A percentile compares a stretch with the other conserved stretches of the same genome.
Evolutionary conservation across 2,797 vertebrate genomes (phyloP).

Genomic region (Adrianichthys oophorus): DNA sequence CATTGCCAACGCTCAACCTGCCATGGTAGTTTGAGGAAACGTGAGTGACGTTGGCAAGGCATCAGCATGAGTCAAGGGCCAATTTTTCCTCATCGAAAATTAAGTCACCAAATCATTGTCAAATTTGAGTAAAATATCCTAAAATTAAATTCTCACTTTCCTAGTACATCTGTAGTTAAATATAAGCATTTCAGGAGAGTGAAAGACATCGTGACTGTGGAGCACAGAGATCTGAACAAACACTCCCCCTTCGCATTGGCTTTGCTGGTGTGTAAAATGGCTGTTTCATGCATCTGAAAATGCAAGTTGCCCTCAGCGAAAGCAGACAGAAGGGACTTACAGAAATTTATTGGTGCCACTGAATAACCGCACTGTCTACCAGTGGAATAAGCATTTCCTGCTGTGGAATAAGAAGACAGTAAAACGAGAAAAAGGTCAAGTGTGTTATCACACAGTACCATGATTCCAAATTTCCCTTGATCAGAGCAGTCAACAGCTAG

Average conservation of each 20-base stretch:
- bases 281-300: constrained; percentile 79
- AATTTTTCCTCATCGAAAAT: too few relatives aligned
- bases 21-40: constrained; percentile 64
- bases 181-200: constrained; percentile 57
- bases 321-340: constrained; percentile 83
- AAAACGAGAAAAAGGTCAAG: constrained; percentile 62
- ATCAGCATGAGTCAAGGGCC: constrained; percentile 9
- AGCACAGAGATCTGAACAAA: constrained; percentile 19
- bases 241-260: constrained; percentile 39
- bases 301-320: constrained; percentile 78
- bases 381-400: constrained; percentile 77
- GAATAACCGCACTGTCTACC: constrained; percentile 83
- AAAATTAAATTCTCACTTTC: background rate
- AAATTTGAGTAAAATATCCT: background rate
- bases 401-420: constrained; percentile 78
- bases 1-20: constrained; percentile 61
- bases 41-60: constrained; percentile 47
- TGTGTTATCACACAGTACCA: constrained; percentile 59
- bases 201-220: constrained; percentile 40
- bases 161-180: constrained; percentile 4
- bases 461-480: constrained; percentile 25
- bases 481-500: constrained; percentile 49
- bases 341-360: constrained; percentile 75
- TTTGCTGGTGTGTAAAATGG: constrained; percentile 66
- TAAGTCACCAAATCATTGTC: too few relatives aligned